Evolutionary conservation across 2,797 vertebrate species (phyloP).

Genomic region (Otus scops): DNA sequence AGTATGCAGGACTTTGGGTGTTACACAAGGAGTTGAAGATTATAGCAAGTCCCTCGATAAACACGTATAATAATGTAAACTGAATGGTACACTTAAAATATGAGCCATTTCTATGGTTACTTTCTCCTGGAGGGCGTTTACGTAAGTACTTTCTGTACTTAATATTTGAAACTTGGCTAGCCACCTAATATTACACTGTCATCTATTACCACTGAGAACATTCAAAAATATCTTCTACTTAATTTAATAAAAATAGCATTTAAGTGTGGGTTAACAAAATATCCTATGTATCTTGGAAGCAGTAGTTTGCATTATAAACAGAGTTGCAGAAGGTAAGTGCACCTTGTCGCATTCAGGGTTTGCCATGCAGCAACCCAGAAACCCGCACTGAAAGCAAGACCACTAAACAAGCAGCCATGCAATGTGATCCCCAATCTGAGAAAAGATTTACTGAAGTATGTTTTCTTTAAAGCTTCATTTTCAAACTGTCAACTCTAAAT

Average conservation of each 20-base stretch:
- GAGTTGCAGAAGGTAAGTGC: background rate
- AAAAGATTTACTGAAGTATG: background rate
- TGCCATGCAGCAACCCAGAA: background rate
- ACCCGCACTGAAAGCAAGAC: background rate
- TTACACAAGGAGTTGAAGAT: background rate
- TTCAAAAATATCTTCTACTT: background rate
- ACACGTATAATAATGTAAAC: background rate
- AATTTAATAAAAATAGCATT: background rate
- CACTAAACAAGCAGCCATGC: background rate
- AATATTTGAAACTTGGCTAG: background rate
- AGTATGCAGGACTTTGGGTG: background rate
- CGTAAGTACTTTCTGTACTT: background rate
- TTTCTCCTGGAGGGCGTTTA: background rate
- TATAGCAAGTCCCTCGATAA: background rate
- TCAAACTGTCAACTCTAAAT: background rate
- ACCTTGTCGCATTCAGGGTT: background rate
- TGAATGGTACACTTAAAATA: background rate
- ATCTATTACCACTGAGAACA: background rate
- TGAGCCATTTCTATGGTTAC: background rate
- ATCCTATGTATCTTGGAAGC: background rate
- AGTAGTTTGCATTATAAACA: background rate
- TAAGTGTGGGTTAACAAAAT: background rate
- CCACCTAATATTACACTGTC: background rate
- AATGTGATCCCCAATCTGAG: accelerated
- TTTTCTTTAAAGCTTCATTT: background rate